phyloP scores from a whole-genome alignment of 2,797 vertebrate species.

The Halcyon leucocephala region DNA sequence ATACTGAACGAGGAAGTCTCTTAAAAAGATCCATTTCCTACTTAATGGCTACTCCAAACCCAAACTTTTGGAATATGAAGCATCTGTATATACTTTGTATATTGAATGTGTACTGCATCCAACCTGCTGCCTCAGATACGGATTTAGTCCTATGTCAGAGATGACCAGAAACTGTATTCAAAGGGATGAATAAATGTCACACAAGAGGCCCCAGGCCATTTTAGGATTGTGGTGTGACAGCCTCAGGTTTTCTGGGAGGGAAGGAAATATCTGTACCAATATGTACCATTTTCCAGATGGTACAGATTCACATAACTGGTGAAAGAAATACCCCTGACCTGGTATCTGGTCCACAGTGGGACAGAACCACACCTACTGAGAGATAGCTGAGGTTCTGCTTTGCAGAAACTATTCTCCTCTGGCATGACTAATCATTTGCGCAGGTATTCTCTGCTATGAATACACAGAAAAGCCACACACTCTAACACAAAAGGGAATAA shows the following conservation, averaged over 20 bases:
- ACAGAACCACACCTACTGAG: neutral
- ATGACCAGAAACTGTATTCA: neutral
- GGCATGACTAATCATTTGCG: neutral
- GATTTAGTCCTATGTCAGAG: neutral
- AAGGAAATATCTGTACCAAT: neutral
- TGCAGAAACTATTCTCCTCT: neutral
- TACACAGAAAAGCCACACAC: neutral
- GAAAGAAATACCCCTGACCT: neutral
- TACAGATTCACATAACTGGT: neutral
- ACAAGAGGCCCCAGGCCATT: neutral
- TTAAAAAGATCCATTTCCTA: neutral
- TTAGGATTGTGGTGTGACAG: neutral
- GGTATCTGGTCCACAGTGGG: neutral
- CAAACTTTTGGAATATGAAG: slow-evolving; percentile 3
- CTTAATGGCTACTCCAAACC: neutral
- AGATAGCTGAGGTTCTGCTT: neutral
- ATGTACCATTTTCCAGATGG: too few species aligned
- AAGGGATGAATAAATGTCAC: neutral
- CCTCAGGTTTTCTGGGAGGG: neutral
- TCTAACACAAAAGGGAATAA: neutral
- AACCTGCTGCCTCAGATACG: neutral
- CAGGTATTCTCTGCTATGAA: neutral
- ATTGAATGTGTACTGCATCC: neutral
- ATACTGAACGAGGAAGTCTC: neutral
- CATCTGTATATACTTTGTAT: neutral